phyloP scores from a whole-genome alignment of 2,797 vertebrate species.

The Chelon auratus region DNA sequence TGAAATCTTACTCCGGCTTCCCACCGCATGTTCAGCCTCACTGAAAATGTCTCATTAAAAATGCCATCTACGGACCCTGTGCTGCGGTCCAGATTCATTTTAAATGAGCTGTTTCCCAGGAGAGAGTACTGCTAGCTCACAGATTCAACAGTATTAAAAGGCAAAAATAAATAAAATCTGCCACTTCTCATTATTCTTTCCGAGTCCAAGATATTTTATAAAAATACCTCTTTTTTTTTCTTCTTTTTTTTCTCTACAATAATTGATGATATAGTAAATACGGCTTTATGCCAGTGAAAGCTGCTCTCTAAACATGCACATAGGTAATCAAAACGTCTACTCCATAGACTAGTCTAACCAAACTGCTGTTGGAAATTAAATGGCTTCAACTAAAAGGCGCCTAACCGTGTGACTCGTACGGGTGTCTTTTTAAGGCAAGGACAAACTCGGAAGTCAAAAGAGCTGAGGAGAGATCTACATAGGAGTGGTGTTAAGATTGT shows the following conservation, averaged over 20 bases:
- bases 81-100: slow-evolving; percentile 26
- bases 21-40: slow-evolving; percentile 8
- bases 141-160: slow-evolving; percentile 74
- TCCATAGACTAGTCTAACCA: slow-evolving; percentile 74
- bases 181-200: slow-evolving; percentile 70
- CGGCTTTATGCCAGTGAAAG: slow-evolving; percentile 81
- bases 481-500: slow-evolving; percentile 45
- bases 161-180: slow-evolving; percentile 79
- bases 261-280: slow-evolving; percentile 79
- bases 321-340: slow-evolving; percentile 77
- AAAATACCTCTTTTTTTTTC: slow-evolving; percentile 81
- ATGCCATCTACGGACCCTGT: slow-evolving; percentile 1
- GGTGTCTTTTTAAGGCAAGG: slow-evolving; percentile 86
- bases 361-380: slow-evolving; percentile 73
- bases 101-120: slow-evolving; percentile 56
- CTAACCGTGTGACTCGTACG: slow-evolving; percentile 69
- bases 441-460: slow-evolving; percentile 78
- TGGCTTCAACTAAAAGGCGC: slow-evolving; percentile 75
- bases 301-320: slow-evolving; percentile 87
- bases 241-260: slow-evolving; percentile 68
- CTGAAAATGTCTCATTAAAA: slow-evolving; percentile 36
- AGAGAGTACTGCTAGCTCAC: slow-evolving; percentile 70
- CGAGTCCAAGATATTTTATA: slow-evolving; percentile 80
- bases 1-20: slow-evolving; percentile 3
- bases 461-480: slow-evolving; percentile 76